phyloP scores from a whole-genome alignment of 2,888 invertebrate genomes.

The Bellardia pandia region DNA sequence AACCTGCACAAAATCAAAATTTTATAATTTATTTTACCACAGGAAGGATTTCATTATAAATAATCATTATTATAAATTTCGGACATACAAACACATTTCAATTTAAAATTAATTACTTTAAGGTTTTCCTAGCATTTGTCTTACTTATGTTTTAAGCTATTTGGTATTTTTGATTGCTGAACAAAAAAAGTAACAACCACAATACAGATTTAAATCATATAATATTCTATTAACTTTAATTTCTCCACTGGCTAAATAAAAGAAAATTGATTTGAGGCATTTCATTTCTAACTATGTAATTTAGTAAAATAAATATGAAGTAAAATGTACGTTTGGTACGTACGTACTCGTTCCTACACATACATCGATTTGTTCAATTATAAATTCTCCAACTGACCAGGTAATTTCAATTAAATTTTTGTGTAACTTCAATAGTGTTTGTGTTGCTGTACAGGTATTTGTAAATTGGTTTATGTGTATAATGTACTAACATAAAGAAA shows the following conservation, averaged over 20 bases:
- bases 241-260: background rate
- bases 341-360: background rate
- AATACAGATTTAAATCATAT: background rate
- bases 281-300: background rate
- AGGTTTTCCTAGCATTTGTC: background rate
- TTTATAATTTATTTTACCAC: too few relatives aligned
- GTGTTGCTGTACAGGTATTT: background rate
- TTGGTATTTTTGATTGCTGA: background rate
- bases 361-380: constrained; percentile 26
- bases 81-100: background rate
- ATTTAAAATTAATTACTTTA: constrained; percentile 7
- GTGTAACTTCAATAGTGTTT: constrained; percentile 4
- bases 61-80: too few relatives aligned
- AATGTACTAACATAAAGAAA: background rate
- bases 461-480: background rate
- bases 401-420: constrained; percentile 41
- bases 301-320: background rate
- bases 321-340: background rate
- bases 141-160: background rate
- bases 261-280: background rate
- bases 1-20: too few relatives aligned
- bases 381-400: constrained; percentile 34
- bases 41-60: too few relatives aligned
- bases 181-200: constrained; percentile 1
- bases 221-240: constrained; percentile 23